These are phyloP conservation scores for Solenopsis fugax DNA, from an alignment of 1,140 invertebrate genomes.

Conservation along the genomic window DNA sequence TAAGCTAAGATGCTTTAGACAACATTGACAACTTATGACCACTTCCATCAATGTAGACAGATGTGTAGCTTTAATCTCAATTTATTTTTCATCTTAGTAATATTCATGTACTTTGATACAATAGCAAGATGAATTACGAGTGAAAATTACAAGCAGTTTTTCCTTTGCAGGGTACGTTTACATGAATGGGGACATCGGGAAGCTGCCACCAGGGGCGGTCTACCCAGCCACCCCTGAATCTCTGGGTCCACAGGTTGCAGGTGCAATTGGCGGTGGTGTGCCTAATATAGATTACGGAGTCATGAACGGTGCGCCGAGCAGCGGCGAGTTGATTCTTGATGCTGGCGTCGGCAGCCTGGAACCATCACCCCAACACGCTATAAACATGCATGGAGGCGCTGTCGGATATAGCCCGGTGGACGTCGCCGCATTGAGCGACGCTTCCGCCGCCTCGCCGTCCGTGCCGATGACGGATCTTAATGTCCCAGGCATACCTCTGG, in stretches of 20 bases:
- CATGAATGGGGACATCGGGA: slow-evolving; percentile 93
- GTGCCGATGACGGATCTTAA: slow-evolving; percentile 83
- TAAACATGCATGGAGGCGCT: slow-evolving; percentile 84
- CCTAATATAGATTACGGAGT: slow-evolving; percentile 85
- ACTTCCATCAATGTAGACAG: too few species aligned
- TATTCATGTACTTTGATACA: background rate
- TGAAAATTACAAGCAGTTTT: background rate
- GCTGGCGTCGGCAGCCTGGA: slow-evolving; percentile 83
- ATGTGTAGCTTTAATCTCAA: too few species aligned
- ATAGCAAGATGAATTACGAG: background rate
- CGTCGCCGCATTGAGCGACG: slow-evolving; percentile 81
- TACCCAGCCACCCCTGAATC: slow-evolving; percentile 88
- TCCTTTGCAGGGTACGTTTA: slow-evolving; percentile 89
- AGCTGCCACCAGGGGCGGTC: slow-evolving; percentile 90
- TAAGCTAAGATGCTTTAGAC: too few species aligned
- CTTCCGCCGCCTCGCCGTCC: slow-evolving; percentile 76
- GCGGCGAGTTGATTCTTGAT: slow-evolving; percentile 84
- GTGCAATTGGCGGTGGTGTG: slow-evolving; percentile 81
- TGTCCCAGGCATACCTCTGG: slow-evolving; percentile 87
- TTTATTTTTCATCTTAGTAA: too few species aligned
- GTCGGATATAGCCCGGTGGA: slow-evolving; percentile 84
- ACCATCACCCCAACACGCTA: slow-evolving; percentile 82
- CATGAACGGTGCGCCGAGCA: slow-evolving; percentile 85
- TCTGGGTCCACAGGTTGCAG: slow-evolving; percentile 81
- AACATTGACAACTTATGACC: too few species aligned